Evolutionary conservation across 2,797 vertebrate species (phyloP), one percentile per base, ranked within the genome.

Genomic region (Threskiornis aethiopicus): DNA sequence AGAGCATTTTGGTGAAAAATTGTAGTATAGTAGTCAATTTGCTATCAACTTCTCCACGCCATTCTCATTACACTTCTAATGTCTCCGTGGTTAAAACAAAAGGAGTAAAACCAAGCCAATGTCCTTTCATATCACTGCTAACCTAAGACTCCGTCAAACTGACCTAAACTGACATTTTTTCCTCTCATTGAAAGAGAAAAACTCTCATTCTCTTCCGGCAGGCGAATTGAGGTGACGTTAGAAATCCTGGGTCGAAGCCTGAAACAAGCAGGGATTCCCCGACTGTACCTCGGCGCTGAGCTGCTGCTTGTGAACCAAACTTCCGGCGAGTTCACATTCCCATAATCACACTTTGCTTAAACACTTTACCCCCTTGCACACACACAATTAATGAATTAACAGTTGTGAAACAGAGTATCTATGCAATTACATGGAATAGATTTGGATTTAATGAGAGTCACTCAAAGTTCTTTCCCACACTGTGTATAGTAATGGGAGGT

Each of bases 191-290:
- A 66, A 96, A 87, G 83, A 87, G 52, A 70, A 86, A 70, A 76
- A 33, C 19, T 13, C 35, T 17, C 28, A 22, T 54, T 59, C 28
- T 61, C 26, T 76, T 67, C 47, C 67, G 54, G 67, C 55, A 91
- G 16, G 9, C 1, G 4, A 72, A 67, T 4, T 1, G 1, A 93
- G 35, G 46, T 2, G 14, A 73, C 10, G 1, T 69, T 28, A 72
- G 41, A 87, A 77, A 89, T 29, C 35, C 59, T 37, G 37, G 35
- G 5, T 9, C 4, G 8, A 77, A 73, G 49, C 29, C 54, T 81
- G 64, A 46, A 70, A 64, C 19, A 93, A 62, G 35, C 3, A 46
- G 42, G n/a, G 57, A 37, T 67, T 89, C 64, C n/a, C 42, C 5
- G 5, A 1, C 18, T 9, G 13, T 2, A 66, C 21, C 19, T 65